phyloP scores from a whole-genome alignment of 2,113 vertebrate species.

The Anarhynchus alexandrinus region DNA sequence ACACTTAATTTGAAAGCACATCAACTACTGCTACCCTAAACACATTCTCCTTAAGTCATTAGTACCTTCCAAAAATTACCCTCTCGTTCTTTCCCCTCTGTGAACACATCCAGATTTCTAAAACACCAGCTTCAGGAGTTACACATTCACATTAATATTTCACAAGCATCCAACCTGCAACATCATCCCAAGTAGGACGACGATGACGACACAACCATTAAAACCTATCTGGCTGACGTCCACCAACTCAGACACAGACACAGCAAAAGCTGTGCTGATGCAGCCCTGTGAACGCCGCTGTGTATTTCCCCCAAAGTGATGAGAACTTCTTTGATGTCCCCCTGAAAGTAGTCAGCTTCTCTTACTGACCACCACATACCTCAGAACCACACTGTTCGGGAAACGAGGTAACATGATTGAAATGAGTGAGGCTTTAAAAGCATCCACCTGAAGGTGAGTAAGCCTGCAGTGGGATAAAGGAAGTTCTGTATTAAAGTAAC shows the following conservation, averaged over 20 bases:
- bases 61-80: background rate
- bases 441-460: background rate
- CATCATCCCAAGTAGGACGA: conserved; percentile 42
- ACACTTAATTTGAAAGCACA: background rate
- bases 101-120: background rate
- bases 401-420: background rate
- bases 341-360: background rate
- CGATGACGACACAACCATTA: conserved; percentile 26
- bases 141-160: conserved; percentile 17
- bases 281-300: background rate
- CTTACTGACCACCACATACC: background rate
- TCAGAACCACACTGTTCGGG: background rate
- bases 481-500: background rate
- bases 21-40: background rate
- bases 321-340: background rate
- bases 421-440: background rate
- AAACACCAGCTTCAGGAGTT: background rate
- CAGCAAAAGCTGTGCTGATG: background rate
- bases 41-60: background rate
- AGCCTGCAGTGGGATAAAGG: background rate
- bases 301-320: background rate
- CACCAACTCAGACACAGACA: background rate
- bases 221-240: conserved; percentile 23
- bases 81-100: background rate
- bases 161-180: conserved; percentile 36